Conservation (phyloP, 2,888 invertebrate genomes). For the Tridacna crocea region DNA sequence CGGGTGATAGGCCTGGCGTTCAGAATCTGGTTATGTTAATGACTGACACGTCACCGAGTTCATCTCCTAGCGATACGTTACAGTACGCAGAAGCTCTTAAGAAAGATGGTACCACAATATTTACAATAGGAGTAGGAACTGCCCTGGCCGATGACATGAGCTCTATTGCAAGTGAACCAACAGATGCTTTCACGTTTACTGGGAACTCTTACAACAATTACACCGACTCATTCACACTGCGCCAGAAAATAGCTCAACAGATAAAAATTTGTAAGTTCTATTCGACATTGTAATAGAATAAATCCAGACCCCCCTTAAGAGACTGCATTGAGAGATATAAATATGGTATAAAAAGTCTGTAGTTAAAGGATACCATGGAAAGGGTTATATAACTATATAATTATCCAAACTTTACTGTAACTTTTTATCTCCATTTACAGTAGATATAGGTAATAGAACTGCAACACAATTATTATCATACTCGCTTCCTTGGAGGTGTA, state of each 20-base stretch:
- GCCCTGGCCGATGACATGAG: slow-evolving; percentile 57
- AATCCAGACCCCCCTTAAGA: no score
- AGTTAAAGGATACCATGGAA: no score
- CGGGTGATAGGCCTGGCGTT: slow-evolving; percentile 59
- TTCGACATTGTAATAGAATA: not conserved
- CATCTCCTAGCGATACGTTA: slow-evolving; percentile 28
- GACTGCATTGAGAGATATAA: no score
- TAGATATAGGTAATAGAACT: no score
- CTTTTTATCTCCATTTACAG: no score
- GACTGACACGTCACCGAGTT: slow-evolving; percentile 59
- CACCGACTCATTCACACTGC: slow-evolving; percentile 51
- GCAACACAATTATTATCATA: no score
- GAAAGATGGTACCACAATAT: slow-evolving; percentile 44
- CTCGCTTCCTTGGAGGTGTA: no score
- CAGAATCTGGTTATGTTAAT: slow-evolving; percentile 61
- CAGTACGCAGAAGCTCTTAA: slow-evolving; percentile 46
- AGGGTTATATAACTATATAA: no score
- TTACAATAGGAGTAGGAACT: slow-evolving; percentile 56
- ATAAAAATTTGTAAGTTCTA: slow-evolving; percentile 54
- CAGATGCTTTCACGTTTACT: slow-evolving; percentile 47
- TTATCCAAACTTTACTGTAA: no score
- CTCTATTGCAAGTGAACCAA: slow-evolving; percentile 65
- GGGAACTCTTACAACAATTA: slow-evolving; percentile 52
- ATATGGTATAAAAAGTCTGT: no score
- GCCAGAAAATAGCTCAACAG: slow-evolving; percentile 30